Percentiles rank a stretch among this genome's conserved stretches.
phyloP scores from a whole-genome alignment of 2,888 invertebrate species.

The Carcina quercana region DNA sequence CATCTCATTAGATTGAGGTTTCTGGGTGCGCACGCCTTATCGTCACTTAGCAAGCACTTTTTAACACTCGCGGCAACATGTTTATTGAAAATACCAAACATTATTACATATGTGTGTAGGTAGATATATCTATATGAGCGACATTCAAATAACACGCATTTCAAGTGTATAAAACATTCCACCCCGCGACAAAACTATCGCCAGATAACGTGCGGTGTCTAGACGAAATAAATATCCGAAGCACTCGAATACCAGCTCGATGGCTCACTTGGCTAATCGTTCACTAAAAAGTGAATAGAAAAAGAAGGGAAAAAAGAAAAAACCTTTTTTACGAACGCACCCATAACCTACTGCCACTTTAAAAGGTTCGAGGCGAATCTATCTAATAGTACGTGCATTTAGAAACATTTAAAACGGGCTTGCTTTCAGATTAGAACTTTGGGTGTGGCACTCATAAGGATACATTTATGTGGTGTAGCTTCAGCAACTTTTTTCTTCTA shows the following conservation, averaged over 20 bases:
- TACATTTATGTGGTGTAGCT: too few relatives aligned
- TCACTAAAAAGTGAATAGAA: too few relatives aligned
- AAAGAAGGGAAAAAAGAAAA: constrained; percentile 37
- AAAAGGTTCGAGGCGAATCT: constrained; percentile 62
- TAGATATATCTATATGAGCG: not conserved
- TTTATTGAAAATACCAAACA: too few relatives aligned
- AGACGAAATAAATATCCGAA: constrained; percentile 53
- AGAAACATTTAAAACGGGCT: constrained; percentile 45
- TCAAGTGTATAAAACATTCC: constrained; percentile 59
- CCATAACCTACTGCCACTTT: constrained; percentile 55
- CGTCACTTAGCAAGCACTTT: too few relatives aligned
- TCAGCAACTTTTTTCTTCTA: too few relatives aligned
- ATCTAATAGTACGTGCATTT: constrained; percentile 45
- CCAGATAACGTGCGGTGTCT: constrained; percentile 57
- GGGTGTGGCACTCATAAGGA: constrained; percentile 42
- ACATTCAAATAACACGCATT: constrained; percentile 12
- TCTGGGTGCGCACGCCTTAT: too few relatives aligned
- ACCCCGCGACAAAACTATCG: constrained; percentile 52
- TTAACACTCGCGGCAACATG: too few relatives aligned
- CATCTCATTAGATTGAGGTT: too few relatives aligned
- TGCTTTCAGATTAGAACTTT: constrained; percentile 42
- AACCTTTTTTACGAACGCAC: constrained; percentile 44
- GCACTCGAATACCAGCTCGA: constrained; percentile 66
- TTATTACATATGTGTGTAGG: not conserved
- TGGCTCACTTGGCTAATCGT: constrained; percentile 73